Base-by-base conservation (phyloP, 2,113 vertebrate species). In the Tachysurus fulvidraco region DNA sequence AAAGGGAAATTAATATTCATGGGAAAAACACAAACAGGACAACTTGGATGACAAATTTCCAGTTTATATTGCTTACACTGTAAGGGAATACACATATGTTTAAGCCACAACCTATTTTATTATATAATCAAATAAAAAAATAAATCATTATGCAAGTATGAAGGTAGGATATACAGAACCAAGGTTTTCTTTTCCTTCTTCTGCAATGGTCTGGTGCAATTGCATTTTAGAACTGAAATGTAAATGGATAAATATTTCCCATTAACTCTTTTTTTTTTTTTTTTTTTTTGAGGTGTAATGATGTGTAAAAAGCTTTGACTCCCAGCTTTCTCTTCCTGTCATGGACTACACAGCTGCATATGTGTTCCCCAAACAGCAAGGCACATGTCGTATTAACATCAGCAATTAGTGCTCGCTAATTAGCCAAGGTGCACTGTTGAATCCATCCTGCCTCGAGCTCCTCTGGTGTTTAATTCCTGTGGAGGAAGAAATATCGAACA, bases 371-470 rank as follows among this genome's bases (percentile, higher is more conserved):
- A 6, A 85, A 78, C 50, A 86, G 30, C 76, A 55, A 17, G 41
- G 7, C 19, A 17, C 23, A 28, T 57, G 50, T 30, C 69, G 71
- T n/a, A 67, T 50, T 46, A 81, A 79, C 46, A 25, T n/a, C 55
- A 46, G 54, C 36, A 16, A 60, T 64, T 81, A 46, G 36, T 44
- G 36, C 36, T 60, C 54, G 52, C 50, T 86, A 60, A 73, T 81
- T 86, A 73, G 54, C 52, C 78, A 86, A 50, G 78, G 23, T 59
- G 23, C 78, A 81, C 54, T 62, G 64, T 46, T 60, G 65, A 81
- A 81, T 60, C 25, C 65, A 71, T 86, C 55, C 36, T 59, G 54
- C 65, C 65, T 71, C 36, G 71, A 55, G 62, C 54, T 41, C 65
- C 25, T 81, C 36, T 7, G 78, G 36, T 81, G 46, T 59, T 59